Conservation (phyloP, 2,797 vertebrate species). For the Iguana delicatissima region DNA sequence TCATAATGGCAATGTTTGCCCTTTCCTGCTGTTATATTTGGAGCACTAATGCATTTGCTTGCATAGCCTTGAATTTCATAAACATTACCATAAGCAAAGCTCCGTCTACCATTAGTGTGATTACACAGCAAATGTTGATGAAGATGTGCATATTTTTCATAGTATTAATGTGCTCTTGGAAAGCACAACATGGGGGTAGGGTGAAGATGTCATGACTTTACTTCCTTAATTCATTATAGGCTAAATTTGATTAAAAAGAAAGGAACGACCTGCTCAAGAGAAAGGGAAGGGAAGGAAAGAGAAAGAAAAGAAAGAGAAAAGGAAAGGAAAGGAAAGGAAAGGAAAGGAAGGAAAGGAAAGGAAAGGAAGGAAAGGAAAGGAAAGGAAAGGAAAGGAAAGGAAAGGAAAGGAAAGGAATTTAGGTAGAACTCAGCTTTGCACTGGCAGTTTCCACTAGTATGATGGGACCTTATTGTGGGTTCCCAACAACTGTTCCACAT, state of each 20-base stretch:
- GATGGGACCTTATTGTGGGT: background rate
- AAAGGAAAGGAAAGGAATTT: background rate
- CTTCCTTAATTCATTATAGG: conserved; percentile 50
- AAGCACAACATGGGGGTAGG: conserved; percentile 49
- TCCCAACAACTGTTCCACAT: background rate
- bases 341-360: background rate
- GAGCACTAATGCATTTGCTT: conserved; percentile 36
- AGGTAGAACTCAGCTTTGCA: background rate
- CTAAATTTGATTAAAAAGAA: conserved; percentile 36
- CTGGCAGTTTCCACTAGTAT: too few species aligned
- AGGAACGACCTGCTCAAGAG: background rate
- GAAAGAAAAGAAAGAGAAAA: too few species aligned
- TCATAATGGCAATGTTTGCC: conserved; percentile 42
- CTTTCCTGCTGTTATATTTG: conserved; percentile 42
- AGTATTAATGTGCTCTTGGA: conserved; percentile 50
- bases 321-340: too few species aligned
- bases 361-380: too few species aligned
- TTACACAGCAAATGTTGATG: conserved; percentile 55
- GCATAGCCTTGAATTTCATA: conserved; percentile 51
- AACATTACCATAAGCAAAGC: conserved; percentile 58
- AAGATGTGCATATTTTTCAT: conserved; percentile 69
- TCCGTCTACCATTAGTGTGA: conserved; percentile 54
- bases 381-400: background rate
- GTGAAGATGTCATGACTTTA: conserved; percentile 20
- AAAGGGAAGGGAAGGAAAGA: background rate